Conservation (phyloP, 2,888 invertebrate species). For the Elgonia sp. region DNA sequence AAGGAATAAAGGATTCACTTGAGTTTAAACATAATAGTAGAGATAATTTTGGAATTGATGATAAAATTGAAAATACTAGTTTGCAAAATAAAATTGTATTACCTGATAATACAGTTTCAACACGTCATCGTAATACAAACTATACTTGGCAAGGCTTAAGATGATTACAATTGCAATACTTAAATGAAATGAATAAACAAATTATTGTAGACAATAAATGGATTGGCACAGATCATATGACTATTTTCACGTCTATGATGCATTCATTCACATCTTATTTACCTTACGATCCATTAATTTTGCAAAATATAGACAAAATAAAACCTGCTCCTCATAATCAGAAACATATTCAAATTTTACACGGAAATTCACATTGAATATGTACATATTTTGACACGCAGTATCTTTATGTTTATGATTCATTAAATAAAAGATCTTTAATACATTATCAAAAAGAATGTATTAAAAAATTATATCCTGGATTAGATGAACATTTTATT, state of each 20-base stretch:
- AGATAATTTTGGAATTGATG: too few relatives aligned
- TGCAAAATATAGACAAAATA: constrained; percentile 8
- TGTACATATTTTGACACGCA: background rate
- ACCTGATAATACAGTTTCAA: too few relatives aligned
- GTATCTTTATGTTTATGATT: constrained; percentile 4
- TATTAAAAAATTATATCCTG: background rate
- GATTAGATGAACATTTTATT: background rate
- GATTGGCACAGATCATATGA: background rate
- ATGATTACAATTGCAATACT: background rate
- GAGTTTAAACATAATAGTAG: too few relatives aligned
- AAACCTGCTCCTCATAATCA: constrained; percentile 28
- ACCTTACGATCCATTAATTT: constrained; percentile 37
- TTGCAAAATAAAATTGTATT: too few relatives aligned
- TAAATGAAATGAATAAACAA: background rate
- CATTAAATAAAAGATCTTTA: background rate
- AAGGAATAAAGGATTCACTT: too few relatives aligned
- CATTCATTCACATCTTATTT: constrained; percentile 23
- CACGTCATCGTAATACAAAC: too few relatives aligned
- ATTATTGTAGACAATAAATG: background rate
- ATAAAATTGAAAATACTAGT: too few relatives aligned
- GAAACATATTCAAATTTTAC: constrained; percentile 34
- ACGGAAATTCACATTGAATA: constrained; percentile 27
- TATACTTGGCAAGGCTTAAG: too few relatives aligned
- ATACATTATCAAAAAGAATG: background rate
- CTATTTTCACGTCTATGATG: constrained; percentile 30